Evolutionary conservation across 2,888 invertebrate genomes (phyloP).

Genomic region (Dolomedes plantarius): DNA sequence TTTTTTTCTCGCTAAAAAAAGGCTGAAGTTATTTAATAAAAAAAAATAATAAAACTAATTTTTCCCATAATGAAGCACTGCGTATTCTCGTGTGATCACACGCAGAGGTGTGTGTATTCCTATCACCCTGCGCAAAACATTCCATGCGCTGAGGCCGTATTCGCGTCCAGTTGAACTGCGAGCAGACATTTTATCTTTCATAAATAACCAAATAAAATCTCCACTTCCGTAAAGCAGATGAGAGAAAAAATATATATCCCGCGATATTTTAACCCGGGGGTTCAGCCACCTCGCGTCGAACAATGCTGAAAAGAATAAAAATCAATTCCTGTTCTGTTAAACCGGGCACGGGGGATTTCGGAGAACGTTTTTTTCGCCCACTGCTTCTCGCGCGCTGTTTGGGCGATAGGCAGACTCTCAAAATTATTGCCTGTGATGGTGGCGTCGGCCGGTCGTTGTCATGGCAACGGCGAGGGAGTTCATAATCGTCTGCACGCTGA

Average conservation of each 20-base stretch:
- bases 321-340: slow-evolving; percentile 3
- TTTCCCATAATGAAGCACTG: too few species aligned
- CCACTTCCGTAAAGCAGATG: background rate
- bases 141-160: too few species aligned
- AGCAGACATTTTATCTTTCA: background rate
- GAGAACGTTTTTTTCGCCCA: background rate
- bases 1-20: too few species aligned
- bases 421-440: background rate
- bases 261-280: background rate
- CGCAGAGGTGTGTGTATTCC: too few species aligned
- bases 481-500: background rate
- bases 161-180: background rate
- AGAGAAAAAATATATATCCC: too few species aligned
- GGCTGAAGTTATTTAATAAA: too few species aligned
- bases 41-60: too few species aligned
- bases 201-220: background rate
- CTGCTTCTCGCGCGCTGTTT: background rate
- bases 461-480: background rate
- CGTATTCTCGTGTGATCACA: too few species aligned
- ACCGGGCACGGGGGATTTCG: background rate
- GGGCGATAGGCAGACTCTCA: background rate
- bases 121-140: too few species aligned
- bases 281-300: slow-evolving; percentile 10
- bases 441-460: background rate
- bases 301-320: background rate